Base-by-base conservation (phyloP, 2,888 invertebrate genomes). In the Noctua pronuba region DNA sequence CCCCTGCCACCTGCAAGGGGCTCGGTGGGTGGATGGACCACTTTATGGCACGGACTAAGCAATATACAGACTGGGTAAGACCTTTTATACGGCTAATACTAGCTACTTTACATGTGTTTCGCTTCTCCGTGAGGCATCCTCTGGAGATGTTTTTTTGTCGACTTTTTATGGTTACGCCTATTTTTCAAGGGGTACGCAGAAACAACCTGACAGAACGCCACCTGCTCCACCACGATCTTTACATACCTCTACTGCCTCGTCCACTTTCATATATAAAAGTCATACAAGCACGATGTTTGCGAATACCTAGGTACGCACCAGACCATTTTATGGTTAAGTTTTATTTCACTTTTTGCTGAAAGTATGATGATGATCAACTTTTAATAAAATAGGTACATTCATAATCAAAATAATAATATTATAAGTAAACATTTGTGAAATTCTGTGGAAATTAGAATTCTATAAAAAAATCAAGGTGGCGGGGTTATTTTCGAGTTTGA, bases 1-100 rank as follows among this genome's bases (percentile, higher is more conserved):
- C 99, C 10, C 99, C 99, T 11, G 98, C 97, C 82, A 99, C 99
- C 0, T 98, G 98, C 91, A 99, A 99, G 94, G 98, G 97, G 78
- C 97, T 99, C 2, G 99, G 98, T 11, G 98, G 98, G 44, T 99
- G 99, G 99, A 98, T 99, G 97, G 98, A 98, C 75, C 99, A 99
- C 94, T 98, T 99, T 92, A 97, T 97, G 46, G 95, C 95, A 28
- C 95, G 99, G 87, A 97, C 98, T 83, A 96, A 97, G 71, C 98
- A 98, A 93, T 99, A 98, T 91, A 97, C 97, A 2, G 96, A 97
- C 88, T 99, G 99, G 99, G 98, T 98, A 52, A 74, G 89, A 2
- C 3, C 21, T 31, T 70, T 65, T 41, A n/a, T 65, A 35, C 10
- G 31, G 31, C n/a, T 31, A 13, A 18, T 7, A n/a, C n/a, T n/a